Evolutionary conservation across 2,888 invertebrate species (phyloP).

Genomic region (Epinotia brunnichana): DNA sequence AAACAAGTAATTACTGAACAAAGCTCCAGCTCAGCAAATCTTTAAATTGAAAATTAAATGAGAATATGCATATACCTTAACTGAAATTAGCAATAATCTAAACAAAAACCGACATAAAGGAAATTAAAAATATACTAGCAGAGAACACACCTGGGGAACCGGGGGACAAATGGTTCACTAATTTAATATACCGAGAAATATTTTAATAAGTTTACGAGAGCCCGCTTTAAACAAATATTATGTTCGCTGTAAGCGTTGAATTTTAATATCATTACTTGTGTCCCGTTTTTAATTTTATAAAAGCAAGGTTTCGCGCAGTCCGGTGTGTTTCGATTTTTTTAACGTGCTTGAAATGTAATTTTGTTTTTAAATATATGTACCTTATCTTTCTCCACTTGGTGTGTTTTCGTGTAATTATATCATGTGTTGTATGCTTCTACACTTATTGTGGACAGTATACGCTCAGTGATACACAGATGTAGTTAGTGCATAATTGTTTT

Average conservation of each 20-base stretch:
- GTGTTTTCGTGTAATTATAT: constrained; percentile 12
- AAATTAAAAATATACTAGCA: constrained; percentile 49
- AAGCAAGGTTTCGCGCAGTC: constrained; percentile 62
- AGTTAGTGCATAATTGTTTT: too few relatives aligned
- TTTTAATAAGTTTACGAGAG: constrained; percentile 83
- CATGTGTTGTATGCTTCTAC: not conserved
- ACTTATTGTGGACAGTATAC: too few relatives aligned
- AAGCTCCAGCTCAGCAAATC: not conserved
- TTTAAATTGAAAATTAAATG: not conserved
- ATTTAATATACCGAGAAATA: constrained; percentile 82
- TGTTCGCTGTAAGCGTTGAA: constrained; percentile 76
- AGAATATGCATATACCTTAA: not conserved
- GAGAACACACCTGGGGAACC: constrained; percentile 68
- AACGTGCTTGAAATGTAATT: constrained; percentile 38
- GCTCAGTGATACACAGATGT: too few relatives aligned
- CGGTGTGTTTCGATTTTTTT: constrained; percentile 41
- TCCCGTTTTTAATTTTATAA: constrained; percentile 80
- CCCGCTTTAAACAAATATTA: constrained; percentile 79
- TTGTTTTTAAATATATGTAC: constrained; percentile 31
- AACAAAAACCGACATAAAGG: constrained; percentile 47
- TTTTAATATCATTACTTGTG: constrained; percentile 81
- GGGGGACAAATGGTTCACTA: constrained; percentile 76
- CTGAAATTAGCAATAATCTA: constrained; percentile 26
- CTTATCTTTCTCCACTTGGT: constrained; percentile 28
- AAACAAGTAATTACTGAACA: not conserved